Conservation (phyloP, 2,113 vertebrate genomes). For the Tenrec ecaudatus region DNA sequence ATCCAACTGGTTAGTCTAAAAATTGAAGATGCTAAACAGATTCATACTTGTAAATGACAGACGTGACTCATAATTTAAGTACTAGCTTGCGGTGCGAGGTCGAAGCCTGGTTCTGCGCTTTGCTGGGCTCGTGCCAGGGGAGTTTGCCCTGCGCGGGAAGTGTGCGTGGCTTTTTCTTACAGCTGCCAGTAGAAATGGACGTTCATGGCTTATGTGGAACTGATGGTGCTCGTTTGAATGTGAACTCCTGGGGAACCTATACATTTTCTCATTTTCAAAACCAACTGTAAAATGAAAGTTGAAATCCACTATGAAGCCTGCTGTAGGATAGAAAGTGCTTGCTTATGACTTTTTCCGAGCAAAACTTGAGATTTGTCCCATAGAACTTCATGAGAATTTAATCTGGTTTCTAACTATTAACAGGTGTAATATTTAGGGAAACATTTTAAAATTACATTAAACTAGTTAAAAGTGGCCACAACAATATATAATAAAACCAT, state of each 20-base stretch:
- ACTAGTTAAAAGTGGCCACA: constrained; percentile 15
- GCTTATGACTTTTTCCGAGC: background rate
- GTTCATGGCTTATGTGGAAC: constrained; percentile 40
- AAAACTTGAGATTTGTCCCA: constrained; percentile 56
- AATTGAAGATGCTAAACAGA: constrained; percentile 43
- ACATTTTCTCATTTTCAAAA: constrained; percentile 49
- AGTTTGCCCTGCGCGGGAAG: background rate
- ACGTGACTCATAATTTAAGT: background rate
- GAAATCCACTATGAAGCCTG: background rate
- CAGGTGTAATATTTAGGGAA: constrained; percentile 53
- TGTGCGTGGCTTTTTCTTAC: background rate
- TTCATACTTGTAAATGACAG: constrained; percentile 57
- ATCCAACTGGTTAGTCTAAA: constrained; percentile 11
- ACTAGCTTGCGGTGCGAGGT: background rate
- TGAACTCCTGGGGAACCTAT: constrained; percentile 16
- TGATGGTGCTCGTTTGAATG: constrained; percentile 24
- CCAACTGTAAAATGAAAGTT: constrained; percentile 53
- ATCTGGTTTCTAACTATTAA: constrained; percentile 53
- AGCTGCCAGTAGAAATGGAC: constrained; percentile 26
- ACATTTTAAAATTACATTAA: constrained; percentile 52
- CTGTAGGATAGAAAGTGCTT: constrained; percentile 3
- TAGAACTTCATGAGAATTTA: constrained; percentile 57
- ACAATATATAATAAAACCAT: constrained; percentile 21
- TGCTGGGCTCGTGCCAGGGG: background rate
- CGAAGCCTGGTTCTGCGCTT: background rate